Conservation (phyloP, 2,888 invertebrate species). For the Cataglyphis rosenhaueri region DNA sequence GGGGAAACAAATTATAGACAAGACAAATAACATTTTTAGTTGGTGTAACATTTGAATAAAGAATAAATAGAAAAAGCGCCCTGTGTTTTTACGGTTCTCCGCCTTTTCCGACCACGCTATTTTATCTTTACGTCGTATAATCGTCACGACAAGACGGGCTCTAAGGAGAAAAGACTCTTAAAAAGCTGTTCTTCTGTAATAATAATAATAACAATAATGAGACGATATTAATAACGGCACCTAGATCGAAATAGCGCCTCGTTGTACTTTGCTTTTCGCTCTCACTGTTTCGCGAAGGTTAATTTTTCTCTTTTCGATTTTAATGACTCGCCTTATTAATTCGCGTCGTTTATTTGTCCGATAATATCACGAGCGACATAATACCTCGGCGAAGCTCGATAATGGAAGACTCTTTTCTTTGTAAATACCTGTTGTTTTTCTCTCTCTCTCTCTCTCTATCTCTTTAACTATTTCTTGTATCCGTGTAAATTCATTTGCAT, state of each 20-base stretch:
- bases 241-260: neutral
- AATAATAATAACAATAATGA: slow-evolving; percentile 7
- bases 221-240: slow-evolving; percentile 18
- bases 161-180: neutral
- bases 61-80: neutral
- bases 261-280: neutral
- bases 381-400: slow-evolving; percentile 7
- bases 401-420: slow-evolving; percentile 23
- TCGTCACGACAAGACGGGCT: neutral
- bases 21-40: neutral
- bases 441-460: neutral
- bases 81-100: neutral
- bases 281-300: neutral
- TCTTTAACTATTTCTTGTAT: slow-evolving; percentile 17
- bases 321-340: slow-evolving; percentile 44
- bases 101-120: slow-evolving; percentile 11
- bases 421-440: slow-evolving; percentile 10
- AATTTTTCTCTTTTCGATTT: slow-evolving; percentile 36
- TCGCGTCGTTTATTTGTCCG: slow-evolving; percentile 26
- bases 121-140: neutral
- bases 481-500: slow-evolving; percentile 41
- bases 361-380: slow-evolving; percentile 25
- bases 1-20: neutral
- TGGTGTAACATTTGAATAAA: neutral
- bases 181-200: neutral